Evolutionary conservation across 2,888 invertebrate genomes (phyloP), one percentile per base, ranked within the genome.

Genomic region (Oligia fasciuncula): DNA sequence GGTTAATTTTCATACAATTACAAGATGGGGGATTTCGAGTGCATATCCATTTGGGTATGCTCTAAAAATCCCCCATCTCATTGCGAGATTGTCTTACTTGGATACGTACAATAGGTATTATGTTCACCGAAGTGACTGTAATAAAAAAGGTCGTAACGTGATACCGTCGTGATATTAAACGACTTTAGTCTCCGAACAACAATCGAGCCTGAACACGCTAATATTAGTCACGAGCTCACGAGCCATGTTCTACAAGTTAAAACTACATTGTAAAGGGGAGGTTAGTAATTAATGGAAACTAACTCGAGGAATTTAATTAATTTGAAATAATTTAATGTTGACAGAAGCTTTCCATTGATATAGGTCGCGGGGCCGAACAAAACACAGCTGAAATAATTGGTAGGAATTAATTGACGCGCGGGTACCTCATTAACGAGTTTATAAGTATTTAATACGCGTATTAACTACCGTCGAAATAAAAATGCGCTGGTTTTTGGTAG

Each of bases 301-400:
- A 79, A 87, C 81, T 86, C 69, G 73, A 79, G 86, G 87, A 89
- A 91, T 92, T 92, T 91, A 91, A 92, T 91, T 91, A 91, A 91
- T 89, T 90, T 82, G 88, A 89, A 91, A 91, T 91, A 89, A 91
- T 88, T 90, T 80, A 85, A 87, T 90, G 91, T 90, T 91, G 91
- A 91, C 90, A 88, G 85, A 88, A 90, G 87, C 79, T 81, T 72
- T 85, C 78, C 66, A 78, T 60, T 89, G 89, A 90, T 88, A 83
- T 76, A 87, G 91, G 90, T 90, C 80, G 78, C 80, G 74, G 29
- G 60, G 60, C 66, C 65, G 79, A 77, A 79, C 84, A 79, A 84
- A 86, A 88, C 87, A 86, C 85, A 83, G 84, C 87, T 79, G 67
- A 87, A 86, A 87, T 89, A 90, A 87, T 90, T 87, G 88, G 77